phyloP scores from a whole-genome alignment of 2,797 vertebrate genomes.

The Leptatherina wallacei region DNA sequence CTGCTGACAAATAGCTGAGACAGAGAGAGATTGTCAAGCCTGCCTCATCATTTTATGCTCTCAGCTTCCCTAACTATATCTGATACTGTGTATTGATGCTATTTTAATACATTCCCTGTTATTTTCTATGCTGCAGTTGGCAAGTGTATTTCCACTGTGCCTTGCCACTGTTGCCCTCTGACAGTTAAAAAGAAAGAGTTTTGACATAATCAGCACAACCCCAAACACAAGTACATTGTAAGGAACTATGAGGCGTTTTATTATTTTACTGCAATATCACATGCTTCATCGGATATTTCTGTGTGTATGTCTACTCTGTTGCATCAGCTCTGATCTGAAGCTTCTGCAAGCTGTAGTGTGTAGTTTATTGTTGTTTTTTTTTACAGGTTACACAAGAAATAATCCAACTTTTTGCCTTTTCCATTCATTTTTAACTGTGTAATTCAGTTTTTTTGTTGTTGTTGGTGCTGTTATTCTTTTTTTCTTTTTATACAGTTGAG shows the following conservation, averaged over 20 bases:
- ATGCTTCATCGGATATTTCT: conserved; percentile 40
- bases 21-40: conserved; percentile 41
- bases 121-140: conserved; percentile 56
- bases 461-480: neutral
- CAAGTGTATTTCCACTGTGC: conserved; percentile 19
- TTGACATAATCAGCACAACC: conserved; percentile 77
- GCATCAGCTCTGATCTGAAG: conserved; percentile 49
- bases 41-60: conserved; percentile 53
- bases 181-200: conserved; percentile 59
- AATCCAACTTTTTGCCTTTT: neutral
- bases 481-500: neutral
- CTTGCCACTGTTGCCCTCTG: conserved; percentile 26
- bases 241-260: conserved; percentile 36
- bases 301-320: conserved; percentile 40
- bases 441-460: neutral
- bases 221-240: conserved; percentile 48
- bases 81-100: conserved; percentile 53
- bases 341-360: conserved; percentile 4
- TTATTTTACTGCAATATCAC: conserved; percentile 32
- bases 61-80: conserved; percentile 43
- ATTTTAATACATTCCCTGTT: conserved; percentile 62
- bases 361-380: conserved; percentile 25
- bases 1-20: conserved; percentile 58
- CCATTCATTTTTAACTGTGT: neutral
- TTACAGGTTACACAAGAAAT: conserved; percentile 11